These are phyloP conservation scores for Fukomys damarensis DNA, from an alignment of 2,113 vertebrate genomes.

Conservation along the genomic window DNA sequence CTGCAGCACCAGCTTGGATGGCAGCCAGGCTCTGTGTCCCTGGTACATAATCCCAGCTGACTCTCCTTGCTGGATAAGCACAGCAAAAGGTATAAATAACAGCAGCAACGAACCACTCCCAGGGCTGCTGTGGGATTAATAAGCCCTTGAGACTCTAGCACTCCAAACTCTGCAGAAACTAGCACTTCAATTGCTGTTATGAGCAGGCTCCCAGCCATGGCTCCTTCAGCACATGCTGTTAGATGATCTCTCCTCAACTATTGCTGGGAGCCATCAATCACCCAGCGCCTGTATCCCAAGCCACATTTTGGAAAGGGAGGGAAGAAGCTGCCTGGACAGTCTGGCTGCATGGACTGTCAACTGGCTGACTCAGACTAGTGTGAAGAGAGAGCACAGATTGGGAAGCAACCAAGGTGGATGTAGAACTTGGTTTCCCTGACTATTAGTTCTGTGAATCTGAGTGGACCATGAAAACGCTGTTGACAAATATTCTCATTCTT, in stretches of 20 bases:
- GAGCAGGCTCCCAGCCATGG: constrained; percentile 57
- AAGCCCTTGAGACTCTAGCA: constrained; percentile 61
- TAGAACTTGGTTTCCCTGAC: background rate
- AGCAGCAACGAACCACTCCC: constrained; percentile 59
- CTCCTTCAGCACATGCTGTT: constrained; percentile 66
- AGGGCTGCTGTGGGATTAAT: constrained; percentile 73
- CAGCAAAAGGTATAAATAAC: constrained; percentile 69
- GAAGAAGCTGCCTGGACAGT: background rate
- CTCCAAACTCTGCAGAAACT: constrained; percentile 56
- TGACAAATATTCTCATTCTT: background rate
- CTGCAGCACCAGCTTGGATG: background rate
- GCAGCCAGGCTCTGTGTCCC: constrained; percentile 60
- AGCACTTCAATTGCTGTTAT: constrained; percentile 52
- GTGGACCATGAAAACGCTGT: background rate
- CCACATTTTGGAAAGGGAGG: background rate
- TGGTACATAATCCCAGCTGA: constrained; percentile 66
- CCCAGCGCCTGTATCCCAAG: background rate
- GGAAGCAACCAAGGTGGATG: background rate
- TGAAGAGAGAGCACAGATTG: background rate
- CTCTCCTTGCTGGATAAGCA: constrained; percentile 56
- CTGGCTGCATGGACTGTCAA: background rate
- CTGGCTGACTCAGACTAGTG: background rate
- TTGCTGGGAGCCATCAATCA: constrained; percentile 64
- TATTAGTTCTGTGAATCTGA: background rate
- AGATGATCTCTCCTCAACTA: constrained; percentile 56